Evolutionary conservation across 2,113 vertebrate genomes (phyloP).

Genomic region (Capricornis sumatraensis): DNA sequence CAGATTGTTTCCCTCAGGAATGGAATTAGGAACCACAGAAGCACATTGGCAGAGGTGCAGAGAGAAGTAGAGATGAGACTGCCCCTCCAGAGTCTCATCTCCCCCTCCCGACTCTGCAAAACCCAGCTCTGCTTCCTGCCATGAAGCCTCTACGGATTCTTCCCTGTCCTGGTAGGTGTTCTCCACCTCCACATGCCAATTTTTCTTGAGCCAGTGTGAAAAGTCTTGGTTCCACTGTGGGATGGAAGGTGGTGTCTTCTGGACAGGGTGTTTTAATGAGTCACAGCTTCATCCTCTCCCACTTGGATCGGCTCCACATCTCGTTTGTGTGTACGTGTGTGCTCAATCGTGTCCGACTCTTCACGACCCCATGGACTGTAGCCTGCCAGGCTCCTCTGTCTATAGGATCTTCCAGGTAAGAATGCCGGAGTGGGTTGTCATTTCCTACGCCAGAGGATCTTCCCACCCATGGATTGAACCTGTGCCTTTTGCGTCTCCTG

Average conservation of each 20-base stretch:
- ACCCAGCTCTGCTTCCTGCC: background rate
- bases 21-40: background rate
- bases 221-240: background rate
- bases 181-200: background rate
- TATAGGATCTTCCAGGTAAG: background rate
- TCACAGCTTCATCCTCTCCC: background rate
- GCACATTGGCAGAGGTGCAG: background rate
- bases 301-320: background rate
- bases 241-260: background rate
- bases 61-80: background rate
- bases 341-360: background rate
- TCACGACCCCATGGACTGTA: background rate
- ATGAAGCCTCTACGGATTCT: background rate
- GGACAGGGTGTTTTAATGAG: background rate
- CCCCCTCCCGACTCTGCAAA: background rate
- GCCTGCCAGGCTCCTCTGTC: background rate
- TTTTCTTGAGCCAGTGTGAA: background rate
- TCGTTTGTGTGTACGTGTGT: background rate
- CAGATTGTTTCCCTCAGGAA: background rate
- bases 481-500: background rate
- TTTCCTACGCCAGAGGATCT: background rate
- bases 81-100: background rate
- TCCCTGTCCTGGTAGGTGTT: background rate
- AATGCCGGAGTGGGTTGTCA: background rate
- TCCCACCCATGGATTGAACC: background rate